phyloP scores from a whole-genome alignment of 1,140 invertebrate genomes.

The Eufriesea mexicana region DNA sequence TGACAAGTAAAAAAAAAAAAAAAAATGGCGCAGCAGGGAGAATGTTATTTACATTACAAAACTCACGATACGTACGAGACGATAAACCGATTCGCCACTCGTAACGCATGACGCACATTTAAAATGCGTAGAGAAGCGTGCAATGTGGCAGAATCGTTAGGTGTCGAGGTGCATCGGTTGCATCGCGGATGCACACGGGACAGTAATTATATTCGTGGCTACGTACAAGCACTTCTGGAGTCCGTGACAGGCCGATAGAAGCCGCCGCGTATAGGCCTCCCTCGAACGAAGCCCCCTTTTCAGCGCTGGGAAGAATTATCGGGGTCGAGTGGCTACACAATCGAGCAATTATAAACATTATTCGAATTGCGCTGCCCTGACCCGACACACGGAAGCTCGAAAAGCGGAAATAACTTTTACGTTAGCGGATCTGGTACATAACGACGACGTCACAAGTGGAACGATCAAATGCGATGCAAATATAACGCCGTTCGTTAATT shows the following conservation, averaged over 20 bases:
- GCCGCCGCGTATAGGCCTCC: not conserved
- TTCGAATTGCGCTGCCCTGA: constrained; percentile 55
- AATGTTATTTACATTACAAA: no score
- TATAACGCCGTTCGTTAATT: not conserved
- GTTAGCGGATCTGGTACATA: not conserved
- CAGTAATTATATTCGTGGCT: constrained; percentile 40
- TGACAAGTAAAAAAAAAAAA: not conserved
- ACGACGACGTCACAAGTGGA: not conserved
- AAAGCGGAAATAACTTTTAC: not conserved
- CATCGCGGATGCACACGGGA: constrained; percentile 18
- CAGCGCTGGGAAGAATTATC: not conserved
- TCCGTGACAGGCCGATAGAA: not conserved
- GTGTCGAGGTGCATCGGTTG: constrained; percentile 5
- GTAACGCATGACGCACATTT: not conserved
- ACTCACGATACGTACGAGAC: not conserved
- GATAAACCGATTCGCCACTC: not conserved
- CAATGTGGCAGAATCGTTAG: not conserved
- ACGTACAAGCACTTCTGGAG: not conserved
- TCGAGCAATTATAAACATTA: constrained; percentile 61
- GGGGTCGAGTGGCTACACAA: constrained; percentile 53
- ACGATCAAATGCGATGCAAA: not conserved
- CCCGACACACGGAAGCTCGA: constrained; percentile 23
- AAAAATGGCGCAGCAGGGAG: no score
- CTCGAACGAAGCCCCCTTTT: not conserved
- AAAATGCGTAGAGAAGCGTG: constrained; percentile 17